Conservation (phyloP, 2,797 vertebrate genomes). For the Pelobates cultripes region DNA sequence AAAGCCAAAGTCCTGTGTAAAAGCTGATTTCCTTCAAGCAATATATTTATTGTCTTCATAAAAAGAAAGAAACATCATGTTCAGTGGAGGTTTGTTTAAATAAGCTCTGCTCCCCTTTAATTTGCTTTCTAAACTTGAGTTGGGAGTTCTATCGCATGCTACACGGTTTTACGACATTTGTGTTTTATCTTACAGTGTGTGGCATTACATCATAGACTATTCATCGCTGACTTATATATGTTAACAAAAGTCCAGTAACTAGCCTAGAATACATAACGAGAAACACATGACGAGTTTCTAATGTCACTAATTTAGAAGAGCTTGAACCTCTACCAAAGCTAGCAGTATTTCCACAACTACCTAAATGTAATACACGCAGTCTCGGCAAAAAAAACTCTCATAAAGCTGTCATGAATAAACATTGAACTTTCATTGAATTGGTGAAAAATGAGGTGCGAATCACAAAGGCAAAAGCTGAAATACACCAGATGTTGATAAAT, state of each 20-base stretch:
- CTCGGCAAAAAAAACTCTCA: conserved; percentile 57
- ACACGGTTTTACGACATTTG: conserved; percentile 26
- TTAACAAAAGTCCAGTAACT: conserved; percentile 46
- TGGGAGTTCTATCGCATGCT: conserved; percentile 24
- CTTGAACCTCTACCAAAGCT: conserved; percentile 50
- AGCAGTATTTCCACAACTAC: conserved; percentile 56
- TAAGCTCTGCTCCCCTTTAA: not conserved
- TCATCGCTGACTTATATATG: conserved; percentile 39
- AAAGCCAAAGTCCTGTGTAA: not conserved
- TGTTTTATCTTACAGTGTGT: conserved; percentile 41
- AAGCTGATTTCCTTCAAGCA: not conserved
- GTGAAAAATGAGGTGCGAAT: conserved; percentile 69
- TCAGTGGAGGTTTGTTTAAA: not conserved
- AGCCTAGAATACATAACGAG: conserved; percentile 47
- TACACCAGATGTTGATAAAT: conserved; percentile 71
- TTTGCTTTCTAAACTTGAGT: conserved; percentile 1
- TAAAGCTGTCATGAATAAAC: conserved; percentile 67
- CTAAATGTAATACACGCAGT: conserved; percentile 59
- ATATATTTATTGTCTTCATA: not conserved
- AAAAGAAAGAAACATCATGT: conserved; percentile 1
- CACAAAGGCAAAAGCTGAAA: conserved; percentile 64
- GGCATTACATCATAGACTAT: conserved; percentile 53
- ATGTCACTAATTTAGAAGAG: conserved; percentile 52
- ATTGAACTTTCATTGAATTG: conserved; percentile 62
- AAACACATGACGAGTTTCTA: conserved; percentile 49